phyloP scores from a whole-genome alignment of 2,797 vertebrate genomes.

The Chlorospingus semifuscus region DNA sequence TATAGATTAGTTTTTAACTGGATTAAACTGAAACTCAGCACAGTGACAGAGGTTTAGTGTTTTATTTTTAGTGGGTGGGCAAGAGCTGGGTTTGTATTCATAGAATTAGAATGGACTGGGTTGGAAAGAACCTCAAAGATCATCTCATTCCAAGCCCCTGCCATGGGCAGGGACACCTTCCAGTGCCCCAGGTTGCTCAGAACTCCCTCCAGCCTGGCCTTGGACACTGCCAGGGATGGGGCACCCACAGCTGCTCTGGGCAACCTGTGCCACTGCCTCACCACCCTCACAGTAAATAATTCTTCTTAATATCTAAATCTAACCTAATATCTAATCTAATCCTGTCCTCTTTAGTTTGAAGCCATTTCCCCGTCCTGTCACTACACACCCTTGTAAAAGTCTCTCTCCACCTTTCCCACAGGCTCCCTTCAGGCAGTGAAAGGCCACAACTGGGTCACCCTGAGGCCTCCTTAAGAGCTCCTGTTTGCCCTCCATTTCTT shows the following conservation, averaged over 20 bases:
- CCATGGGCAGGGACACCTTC: not conserved
- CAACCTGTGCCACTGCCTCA: not conserved
- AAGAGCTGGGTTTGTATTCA: not conserved
- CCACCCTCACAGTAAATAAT: not conserved
- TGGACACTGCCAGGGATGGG: not conserved
- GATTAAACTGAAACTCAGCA: conserved; percentile 66
- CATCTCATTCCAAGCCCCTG: accelerated
- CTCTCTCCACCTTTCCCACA: not conserved
- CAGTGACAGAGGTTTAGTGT: not conserved
- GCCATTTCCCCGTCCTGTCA: not conserved
- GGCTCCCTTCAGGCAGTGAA: not conserved
- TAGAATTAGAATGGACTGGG: not conserved
- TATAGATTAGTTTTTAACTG: conserved; percentile 65
- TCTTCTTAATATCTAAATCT: not conserved
- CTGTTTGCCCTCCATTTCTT: not conserved
- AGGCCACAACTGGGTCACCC: not conserved
- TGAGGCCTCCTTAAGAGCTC: not conserved
- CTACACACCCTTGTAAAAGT: not conserved
- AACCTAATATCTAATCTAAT: not conserved
- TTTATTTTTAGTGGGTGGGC: not conserved
- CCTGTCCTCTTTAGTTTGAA: not conserved
- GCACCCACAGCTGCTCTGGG: accelerated
- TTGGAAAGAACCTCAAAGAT: not conserved
- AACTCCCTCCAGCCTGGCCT: not conserved
- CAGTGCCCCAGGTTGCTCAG: not conserved